phyloP scores from a whole-genome alignment of 2,113 vertebrate species.

The Astur gentilis region DNA sequence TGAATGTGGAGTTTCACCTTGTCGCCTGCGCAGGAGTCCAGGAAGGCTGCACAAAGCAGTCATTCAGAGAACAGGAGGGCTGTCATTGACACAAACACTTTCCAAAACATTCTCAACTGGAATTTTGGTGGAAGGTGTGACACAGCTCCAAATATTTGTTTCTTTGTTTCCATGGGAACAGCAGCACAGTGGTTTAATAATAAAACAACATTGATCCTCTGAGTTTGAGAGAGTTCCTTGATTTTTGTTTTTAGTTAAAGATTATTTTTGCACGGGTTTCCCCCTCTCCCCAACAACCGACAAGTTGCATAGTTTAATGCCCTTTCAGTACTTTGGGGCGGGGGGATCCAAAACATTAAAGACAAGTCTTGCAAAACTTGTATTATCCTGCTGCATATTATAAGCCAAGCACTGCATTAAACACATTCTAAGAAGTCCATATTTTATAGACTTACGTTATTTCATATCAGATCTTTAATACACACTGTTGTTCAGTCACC shows the following conservation, averaged over 20 bases:
- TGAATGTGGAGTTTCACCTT: constrained; percentile 36
- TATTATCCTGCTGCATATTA: background rate
- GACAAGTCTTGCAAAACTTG: background rate
- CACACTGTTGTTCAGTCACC: background rate
- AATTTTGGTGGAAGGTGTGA: constrained; percentile 89
- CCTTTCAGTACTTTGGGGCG: background rate
- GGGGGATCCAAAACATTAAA: background rate
- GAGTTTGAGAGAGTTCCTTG: constrained; percentile 41
- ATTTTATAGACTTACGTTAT: background rate
- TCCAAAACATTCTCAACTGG: constrained; percentile 84
- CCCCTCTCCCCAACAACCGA: background rate
- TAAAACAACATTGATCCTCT: constrained; percentile 67
- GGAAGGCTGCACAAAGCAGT: constrained; percentile 68
- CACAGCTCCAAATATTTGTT: constrained; percentile 92
- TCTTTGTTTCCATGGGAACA: constrained; percentile 81
- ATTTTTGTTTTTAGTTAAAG: constrained; percentile 10
- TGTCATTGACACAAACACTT: constrained; percentile 76
- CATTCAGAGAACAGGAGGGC: constrained; percentile 70
- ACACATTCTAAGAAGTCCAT: background rate
- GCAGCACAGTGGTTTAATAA: constrained; percentile 74
- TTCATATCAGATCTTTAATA: background rate
- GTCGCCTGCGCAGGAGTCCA: constrained; percentile 26
- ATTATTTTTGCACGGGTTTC: constrained; percentile 23
- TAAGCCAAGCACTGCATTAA: background rate
- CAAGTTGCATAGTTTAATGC: background rate